Conservation (phyloP, 2,888 invertebrate species). For the Chloroclysta siterata region DNA sequence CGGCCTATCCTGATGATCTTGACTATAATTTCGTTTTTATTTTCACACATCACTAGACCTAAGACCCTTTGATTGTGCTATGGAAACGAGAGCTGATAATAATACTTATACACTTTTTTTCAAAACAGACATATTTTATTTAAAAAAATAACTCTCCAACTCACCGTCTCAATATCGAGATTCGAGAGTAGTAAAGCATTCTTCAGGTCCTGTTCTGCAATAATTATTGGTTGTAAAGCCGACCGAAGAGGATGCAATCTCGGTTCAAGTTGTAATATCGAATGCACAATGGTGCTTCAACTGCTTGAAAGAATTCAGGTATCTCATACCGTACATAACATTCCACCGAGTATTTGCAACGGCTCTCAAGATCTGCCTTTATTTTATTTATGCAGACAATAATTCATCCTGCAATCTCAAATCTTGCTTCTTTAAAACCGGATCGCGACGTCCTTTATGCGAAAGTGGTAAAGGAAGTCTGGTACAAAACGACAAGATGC, state of each 20-base stretch:
- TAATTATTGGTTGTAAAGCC: constrained; percentile 71
- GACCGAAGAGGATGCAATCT: constrained; percentile 62
- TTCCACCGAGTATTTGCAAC: not conserved
- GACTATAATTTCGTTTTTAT: no score
- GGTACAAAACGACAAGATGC: not conserved
- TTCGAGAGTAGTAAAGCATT: not conserved
- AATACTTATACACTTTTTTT: not conserved
- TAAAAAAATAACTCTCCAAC: constrained; percentile 22
- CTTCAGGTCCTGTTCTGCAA: constrained; percentile 45
- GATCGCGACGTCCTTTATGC: not conserved
- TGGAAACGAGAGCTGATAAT: no score
- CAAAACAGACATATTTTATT: not conserved
- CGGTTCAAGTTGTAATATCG: constrained; percentile 66
- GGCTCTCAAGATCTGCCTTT: not conserved
- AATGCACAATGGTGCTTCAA: constrained; percentile 43
- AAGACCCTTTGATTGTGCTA: no score
- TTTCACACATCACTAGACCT: no score
- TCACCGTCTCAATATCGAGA: constrained; percentile 30
- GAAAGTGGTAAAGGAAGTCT: not conserved
- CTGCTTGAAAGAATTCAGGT: constrained; percentile 29
- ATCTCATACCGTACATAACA: constrained; percentile 11
- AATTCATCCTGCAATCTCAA: not conserved
- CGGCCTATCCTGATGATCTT: no score
- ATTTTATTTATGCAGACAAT: not conserved
- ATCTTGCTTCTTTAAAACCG: not conserved